Conservation (phyloP, 1,140 invertebrate genomes). For the Hyles vespertilio region DNA sequence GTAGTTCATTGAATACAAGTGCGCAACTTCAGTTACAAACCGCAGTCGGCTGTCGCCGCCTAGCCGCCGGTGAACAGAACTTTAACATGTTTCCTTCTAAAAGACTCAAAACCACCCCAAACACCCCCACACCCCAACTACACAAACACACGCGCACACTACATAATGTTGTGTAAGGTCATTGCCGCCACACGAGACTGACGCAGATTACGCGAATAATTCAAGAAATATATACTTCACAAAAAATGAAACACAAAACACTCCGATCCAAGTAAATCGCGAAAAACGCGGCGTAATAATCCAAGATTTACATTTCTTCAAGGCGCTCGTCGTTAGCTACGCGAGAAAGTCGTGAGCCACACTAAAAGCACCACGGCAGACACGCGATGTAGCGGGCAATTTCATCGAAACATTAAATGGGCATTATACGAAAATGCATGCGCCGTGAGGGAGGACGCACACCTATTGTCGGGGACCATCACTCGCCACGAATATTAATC, state of each 20-base stretch:
- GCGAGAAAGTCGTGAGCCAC: conserved; percentile 49
- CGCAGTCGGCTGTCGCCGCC: conserved; percentile 70
- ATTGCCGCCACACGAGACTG: conserved; percentile 10
- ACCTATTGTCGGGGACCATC: conserved; percentile 55
- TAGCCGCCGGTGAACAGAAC: conserved; percentile 80
- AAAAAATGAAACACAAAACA: conserved; percentile 9
- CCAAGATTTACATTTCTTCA: conserved; percentile 1
- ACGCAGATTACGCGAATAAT: conserved; percentile 3
- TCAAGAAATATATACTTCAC: background rate
- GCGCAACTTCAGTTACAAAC: conserved; percentile 46
- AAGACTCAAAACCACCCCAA: conserved; percentile 15
- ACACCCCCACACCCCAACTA: conserved; percentile 9
- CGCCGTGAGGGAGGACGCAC: conserved; percentile 47
- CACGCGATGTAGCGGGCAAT: conserved; percentile 55
- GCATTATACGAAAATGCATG: conserved; percentile 72
- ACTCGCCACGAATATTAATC: conserved; percentile 70
- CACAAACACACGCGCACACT: conserved; percentile 21
- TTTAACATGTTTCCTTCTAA: conserved; percentile 77
- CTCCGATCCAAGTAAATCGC: conserved; percentile 1
- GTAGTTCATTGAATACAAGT: background rate
- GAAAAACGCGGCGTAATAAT: too few species aligned
- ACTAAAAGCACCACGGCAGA: conserved; percentile 42
- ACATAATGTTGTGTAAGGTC: conserved; percentile 28
- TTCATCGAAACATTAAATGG: conserved; percentile 71
- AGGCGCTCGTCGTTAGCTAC: conserved; percentile 6